Base-by-base conservation (phyloP, 1,140 invertebrate species). In the Pogonomyrmex californicus region DNA sequence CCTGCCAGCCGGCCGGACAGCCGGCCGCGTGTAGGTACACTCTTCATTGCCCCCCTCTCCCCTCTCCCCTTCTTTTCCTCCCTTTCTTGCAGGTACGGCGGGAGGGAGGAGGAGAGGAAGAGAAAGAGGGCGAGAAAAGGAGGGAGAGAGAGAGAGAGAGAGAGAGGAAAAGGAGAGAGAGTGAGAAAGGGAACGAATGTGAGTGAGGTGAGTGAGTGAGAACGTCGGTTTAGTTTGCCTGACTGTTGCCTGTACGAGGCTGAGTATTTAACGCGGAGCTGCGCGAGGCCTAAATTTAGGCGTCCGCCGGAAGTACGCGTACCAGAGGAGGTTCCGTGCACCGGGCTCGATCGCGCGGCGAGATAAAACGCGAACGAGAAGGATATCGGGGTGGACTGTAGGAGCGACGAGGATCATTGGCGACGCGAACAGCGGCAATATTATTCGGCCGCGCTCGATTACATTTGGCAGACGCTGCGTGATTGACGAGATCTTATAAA, bases 241-340 rank as follows among this genome's bases (percentile, higher is more conserved):
- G 79, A 83, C 79, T 83, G 68, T 54, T 60, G 79, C 68, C 79
- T 75, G 70, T 83, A 83, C 68, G 79, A 82, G 66, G 66, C 66
- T 82, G 79, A 73, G 54, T 83, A 83, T 76, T 73, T 78, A 78
- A 87, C 87, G 86, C 86, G 75, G 86, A 79, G 86, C 86, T 70
- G 87, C 70, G 63, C 76, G 73, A 88, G 88, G 88, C 92, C 92
- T 93, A 93, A 93, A 93, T 93, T 93, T 93, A 93, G 92, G 91
- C 91, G 89, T 91, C 83, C 86, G 75, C 88, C 86, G 91, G 88
- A 91, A 91, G 91, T 83, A 79, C 86, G 88, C 73, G 63, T 76
- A 62, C 85, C 47, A 77, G 33, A 85, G 88, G 79, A 87, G 89
- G 83, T 82, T 86, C 86, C 86, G 86, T 79, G 70, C 81, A 66